A percentile compares a stretch with the other conserved stretches of the same genome.
Evolutionary conservation across 2,888 invertebrate species (phyloP).

Genomic region (Caenorhabditis parvicauda): DNA sequence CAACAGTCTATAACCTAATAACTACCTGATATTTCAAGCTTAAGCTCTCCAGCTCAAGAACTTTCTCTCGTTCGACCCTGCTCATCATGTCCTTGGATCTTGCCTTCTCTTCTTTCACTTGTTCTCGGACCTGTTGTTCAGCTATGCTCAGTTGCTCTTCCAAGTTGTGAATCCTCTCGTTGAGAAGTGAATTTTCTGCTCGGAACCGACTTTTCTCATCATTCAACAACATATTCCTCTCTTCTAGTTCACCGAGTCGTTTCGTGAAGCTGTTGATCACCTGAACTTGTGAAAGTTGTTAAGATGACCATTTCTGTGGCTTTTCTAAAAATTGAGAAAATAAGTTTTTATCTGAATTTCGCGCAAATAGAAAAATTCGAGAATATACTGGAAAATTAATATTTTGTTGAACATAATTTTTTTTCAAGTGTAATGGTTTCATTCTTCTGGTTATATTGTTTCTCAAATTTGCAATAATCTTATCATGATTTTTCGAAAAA

Average conservation of each 20-base stretch:
- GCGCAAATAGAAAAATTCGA: too few species aligned
- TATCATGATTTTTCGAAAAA: too few species aligned
- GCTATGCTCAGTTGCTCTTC: slow-evolving; percentile 53
- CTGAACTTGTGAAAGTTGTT: too few species aligned
- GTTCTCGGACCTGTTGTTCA: slow-evolving; percentile 52
- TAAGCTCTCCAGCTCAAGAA: slow-evolving; percentile 51
- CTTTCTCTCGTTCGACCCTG: slow-evolving; percentile 53
- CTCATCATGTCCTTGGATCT: slow-evolving; percentile 42
- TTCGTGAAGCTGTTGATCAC: slow-evolving; percentile 51
- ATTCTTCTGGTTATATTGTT: too few species aligned
- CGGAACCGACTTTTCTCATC: slow-evolving; percentile 49
- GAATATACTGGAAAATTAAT: too few species aligned
- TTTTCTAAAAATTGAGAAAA: too few species aligned
- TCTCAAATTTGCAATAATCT: too few species aligned
- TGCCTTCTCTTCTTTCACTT: slow-evolving; percentile 51
- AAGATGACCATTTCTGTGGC: too few species aligned
- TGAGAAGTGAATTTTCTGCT: slow-evolving; percentile 59
- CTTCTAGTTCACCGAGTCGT: slow-evolving; percentile 55
- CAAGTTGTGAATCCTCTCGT: slow-evolving; percentile 53
- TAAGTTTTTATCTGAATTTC: too few species aligned
- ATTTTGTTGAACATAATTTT: too few species aligned
- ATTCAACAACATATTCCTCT: slow-evolving; percentile 42
- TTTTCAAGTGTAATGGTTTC: too few species aligned
- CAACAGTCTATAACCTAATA: too few species aligned
- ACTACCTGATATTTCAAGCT: slow-evolving; percentile 44